Conservation (phyloP, 2,797 vertebrate species). For the Sebastes iracundus region DNA sequence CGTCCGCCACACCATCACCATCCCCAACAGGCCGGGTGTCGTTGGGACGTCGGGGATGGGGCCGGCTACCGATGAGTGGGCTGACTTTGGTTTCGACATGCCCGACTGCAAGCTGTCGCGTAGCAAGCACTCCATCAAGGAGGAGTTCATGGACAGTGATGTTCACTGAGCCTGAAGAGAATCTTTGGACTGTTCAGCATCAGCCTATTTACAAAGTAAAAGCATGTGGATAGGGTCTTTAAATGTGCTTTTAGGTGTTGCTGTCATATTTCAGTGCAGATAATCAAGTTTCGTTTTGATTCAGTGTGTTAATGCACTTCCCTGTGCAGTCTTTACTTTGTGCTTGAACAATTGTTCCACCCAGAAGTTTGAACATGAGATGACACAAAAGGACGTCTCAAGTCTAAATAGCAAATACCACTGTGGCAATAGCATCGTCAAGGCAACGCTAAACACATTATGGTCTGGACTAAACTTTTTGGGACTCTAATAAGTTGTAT, state of each 20-base stretch:
- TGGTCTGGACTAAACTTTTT: conserved; percentile 13
- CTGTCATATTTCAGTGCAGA: conserved; percentile 10
- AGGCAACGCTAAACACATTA: conserved; percentile 1
- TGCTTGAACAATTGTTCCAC: conserved; percentile 19
- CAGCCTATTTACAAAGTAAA: conserved; percentile 14
- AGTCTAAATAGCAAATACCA: conserved; percentile 14
- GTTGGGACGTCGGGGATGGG: conserved; percentile 68
- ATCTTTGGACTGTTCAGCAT: conserved; percentile 25
- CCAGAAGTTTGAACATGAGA: conserved; percentile 6
- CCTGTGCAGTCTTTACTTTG: conserved; percentile 13
- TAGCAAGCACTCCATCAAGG: conserved; percentile 93
- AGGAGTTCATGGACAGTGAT: conserved; percentile 93
- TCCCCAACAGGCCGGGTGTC: conserved; percentile 88
- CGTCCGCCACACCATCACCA: conserved; percentile 98
- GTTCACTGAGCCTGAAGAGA: conserved; percentile 83
- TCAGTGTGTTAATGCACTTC: conserved; percentile 25
- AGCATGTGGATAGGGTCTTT: background rate
- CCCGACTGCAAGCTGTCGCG: conserved; percentile 92
- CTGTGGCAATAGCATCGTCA: conserved; percentile 2
- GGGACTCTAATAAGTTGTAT: conserved; percentile 5
- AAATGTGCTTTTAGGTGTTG: conserved; percentile 26
- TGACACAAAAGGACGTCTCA: background rate
- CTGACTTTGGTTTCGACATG: conserved; percentile 98
- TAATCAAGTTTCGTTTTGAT: conserved; percentile 22
- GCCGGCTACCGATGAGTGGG: conserved; percentile 89